Conservation (phyloP, 2,797 vertebrate genomes). For the Falco novaeseelandiae region DNA sequence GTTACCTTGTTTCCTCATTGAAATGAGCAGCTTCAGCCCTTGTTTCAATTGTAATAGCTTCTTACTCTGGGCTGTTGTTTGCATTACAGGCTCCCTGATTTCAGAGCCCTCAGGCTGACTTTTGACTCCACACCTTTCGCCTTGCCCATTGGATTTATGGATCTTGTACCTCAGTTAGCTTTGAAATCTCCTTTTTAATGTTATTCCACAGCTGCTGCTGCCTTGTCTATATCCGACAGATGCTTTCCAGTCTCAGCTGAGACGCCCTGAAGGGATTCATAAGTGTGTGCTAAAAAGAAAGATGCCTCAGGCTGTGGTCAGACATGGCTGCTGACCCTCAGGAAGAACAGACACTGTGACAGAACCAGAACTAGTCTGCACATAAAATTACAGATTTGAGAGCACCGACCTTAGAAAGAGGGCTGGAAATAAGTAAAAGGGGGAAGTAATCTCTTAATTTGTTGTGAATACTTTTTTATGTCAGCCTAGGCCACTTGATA, state of each 20-base stretch:
- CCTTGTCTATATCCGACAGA: background rate
- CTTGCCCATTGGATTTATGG: background rate
- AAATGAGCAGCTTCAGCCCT: background rate
- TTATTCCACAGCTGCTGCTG: background rate
- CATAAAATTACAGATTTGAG: background rate
- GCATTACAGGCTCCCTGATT: background rate
- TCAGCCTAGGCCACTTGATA: background rate
- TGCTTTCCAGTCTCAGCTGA: background rate
- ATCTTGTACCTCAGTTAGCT: background rate
- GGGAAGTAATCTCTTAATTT: background rate
- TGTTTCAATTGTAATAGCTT: background rate
- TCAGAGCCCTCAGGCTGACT: background rate
- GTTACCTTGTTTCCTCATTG: background rate
- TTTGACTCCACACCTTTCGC: fast-evolving
- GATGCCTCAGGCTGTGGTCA: background rate
- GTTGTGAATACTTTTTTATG: background rate
- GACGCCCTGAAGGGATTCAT: background rate
- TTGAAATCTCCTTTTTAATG: background rate
- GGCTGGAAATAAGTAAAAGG: background rate
- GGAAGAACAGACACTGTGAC: background rate
- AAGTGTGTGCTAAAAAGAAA: background rate
- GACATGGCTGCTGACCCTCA: background rate
- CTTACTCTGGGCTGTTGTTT: background rate
- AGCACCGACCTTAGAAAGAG: background rate
- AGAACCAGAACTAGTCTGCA: background rate